Percentiles rank a stretch among this genome's conserved stretches.
These are phyloP conservation scores for Microtus californicus DNA, from an alignment of 2,797 vertebrate genomes.

Conservation along the genomic window DNA sequence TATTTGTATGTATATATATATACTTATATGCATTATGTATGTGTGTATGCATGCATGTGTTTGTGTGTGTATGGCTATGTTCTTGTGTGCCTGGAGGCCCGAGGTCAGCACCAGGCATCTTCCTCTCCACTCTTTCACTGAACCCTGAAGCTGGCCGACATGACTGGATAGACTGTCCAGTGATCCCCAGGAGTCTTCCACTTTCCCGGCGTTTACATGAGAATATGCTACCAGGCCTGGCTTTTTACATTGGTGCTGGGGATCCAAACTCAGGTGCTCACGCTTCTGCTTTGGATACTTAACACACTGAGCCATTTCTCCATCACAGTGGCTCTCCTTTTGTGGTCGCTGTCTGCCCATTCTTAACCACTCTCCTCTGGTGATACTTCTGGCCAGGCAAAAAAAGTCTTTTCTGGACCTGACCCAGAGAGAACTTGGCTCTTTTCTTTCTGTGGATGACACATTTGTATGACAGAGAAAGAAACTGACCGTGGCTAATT, in stretches of 20 bases:
- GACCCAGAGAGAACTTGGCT: neutral
- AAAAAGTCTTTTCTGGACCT: neutral
- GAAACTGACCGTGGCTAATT: neutral
- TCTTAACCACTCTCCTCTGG: neutral
- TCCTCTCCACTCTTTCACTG: neutral
- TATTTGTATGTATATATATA: neutral
- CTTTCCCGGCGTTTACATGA: neutral
- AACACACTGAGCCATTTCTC: neutral
- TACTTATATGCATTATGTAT: neutral
- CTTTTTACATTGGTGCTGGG: neutral
- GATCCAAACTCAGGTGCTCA: neutral
- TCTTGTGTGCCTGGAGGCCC: neutral
- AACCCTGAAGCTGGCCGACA: neutral
- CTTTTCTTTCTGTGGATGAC: conserved; percentile 11
- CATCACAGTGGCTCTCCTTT: too few relatives aligned
- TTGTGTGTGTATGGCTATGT: neutral
- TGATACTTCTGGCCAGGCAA: neutral
- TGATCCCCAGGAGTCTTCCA: neutral
- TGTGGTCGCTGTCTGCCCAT: neutral
- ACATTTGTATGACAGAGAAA: neutral
- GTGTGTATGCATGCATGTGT: neutral
- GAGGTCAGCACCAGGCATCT: neutral
- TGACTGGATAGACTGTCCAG: neutral
- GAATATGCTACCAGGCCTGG: too few relatives aligned
- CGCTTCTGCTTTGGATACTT: neutral